Conservation (phyloP, 1,140 invertebrate species). For the Musca domestica region DNA sequence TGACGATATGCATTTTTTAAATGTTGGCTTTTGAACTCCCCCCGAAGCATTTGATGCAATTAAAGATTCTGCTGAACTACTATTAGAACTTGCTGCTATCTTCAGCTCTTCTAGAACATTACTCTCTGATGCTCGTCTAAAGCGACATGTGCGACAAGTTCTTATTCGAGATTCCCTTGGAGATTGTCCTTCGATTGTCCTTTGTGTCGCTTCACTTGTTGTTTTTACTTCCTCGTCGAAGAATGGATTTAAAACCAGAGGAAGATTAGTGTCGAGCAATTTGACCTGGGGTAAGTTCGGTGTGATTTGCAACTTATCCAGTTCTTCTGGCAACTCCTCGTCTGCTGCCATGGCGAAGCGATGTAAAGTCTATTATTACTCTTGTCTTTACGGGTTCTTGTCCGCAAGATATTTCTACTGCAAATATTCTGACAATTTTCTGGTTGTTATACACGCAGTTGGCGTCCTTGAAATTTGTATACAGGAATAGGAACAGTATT, state of each 20-base stretch:
- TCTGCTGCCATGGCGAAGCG: slow-evolving; percentile 30
- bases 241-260: slow-evolving; percentile 27
- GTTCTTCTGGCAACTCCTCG: slow-evolving; percentile 53
- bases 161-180: slow-evolving; percentile 7
- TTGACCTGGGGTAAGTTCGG: slow-evolving; percentile 32
- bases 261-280: slow-evolving; percentile 29
- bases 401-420: too few relatives aligned
- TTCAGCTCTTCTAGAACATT: slow-evolving; percentile 35
- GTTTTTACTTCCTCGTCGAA: slow-evolving; percentile 25
- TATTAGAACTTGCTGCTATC: slow-evolving; percentile 22
- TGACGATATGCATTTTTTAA: slow-evolving; percentile 27
- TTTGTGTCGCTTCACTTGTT: background rate
- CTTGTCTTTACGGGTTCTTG: background rate
- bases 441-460: background rate
- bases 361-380: background rate
- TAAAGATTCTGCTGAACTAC: slow-evolving; percentile 26
- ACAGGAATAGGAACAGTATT: slow-evolving; percentile 6
- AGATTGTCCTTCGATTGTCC: background rate
- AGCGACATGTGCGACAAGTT: slow-evolving; percentile 34
- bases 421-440: background rate
- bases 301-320: slow-evolving; percentile 58
- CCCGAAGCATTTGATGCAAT: background rate
- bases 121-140: slow-evolving; percentile 40
- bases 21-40: slow-evolving; percentile 33
- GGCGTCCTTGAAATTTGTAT: slow-evolving; percentile 13